Conservation (phyloP, 2,888 invertebrate species). For the Leucophenga maculata region DNA sequence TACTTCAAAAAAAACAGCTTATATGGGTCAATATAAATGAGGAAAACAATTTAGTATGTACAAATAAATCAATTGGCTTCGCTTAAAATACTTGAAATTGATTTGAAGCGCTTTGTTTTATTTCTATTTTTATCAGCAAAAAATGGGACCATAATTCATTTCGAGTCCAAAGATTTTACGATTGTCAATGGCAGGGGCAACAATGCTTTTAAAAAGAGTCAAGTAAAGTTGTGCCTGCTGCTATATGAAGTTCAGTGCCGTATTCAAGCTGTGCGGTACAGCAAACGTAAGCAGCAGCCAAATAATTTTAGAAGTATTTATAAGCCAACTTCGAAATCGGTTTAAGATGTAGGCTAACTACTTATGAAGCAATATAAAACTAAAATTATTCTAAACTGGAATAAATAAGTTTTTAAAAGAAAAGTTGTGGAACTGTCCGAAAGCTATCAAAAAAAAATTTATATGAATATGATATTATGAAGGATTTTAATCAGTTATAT, state of each 20-base stretch:
- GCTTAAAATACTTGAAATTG: conserved; percentile 61
- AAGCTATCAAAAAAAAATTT: too few relatives aligned
- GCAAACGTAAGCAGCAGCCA: too few relatives aligned
- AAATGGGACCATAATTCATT: conserved; percentile 62
- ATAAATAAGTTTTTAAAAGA: too few relatives aligned
- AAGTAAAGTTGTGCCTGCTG: background rate
- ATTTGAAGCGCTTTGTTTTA: conserved; percentile 62
- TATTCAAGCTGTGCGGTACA: conserved; percentile 26
- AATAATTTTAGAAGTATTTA: too few relatives aligned
- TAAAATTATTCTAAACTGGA: too few relatives aligned
- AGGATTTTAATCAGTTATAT: too few relatives aligned
- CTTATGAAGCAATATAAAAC: too few relatives aligned
- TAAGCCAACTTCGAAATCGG: too few relatives aligned
- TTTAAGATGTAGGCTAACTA: too few relatives aligned
- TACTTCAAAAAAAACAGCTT: background rate
- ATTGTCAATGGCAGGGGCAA: conserved; percentile 22
- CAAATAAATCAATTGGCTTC: conserved; percentile 63
- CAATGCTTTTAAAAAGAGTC: conserved; percentile 33
- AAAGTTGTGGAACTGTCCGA: too few relatives aligned
- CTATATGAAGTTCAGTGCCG: background rate
- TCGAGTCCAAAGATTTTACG: conserved; percentile 34
- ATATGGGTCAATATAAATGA: conserved; percentile 3
- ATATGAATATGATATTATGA: too few relatives aligned
- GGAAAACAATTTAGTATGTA: conserved; percentile 24
- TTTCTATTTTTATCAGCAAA: conserved; percentile 57